Base-by-base conservation (phyloP, 2,888 invertebrate genomes). In the Caenorhabditis zanzibari region DNA sequence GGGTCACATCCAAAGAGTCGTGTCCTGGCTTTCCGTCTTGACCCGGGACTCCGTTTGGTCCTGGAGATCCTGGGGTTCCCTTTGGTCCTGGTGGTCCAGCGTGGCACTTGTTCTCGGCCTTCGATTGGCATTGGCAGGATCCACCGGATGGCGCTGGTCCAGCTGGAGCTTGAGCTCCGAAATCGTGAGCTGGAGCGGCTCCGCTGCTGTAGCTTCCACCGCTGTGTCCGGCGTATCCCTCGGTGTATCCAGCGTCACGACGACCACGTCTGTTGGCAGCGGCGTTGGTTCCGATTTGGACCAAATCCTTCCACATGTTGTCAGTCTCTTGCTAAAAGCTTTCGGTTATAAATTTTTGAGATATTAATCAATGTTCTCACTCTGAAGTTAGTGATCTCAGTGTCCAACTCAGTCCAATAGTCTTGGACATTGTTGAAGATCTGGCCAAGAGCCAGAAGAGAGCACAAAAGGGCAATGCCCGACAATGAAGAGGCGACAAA, bases 231-330 rank as follows among this genome's bases (percentile, higher is more conserved):
- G 75, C 66, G 38, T 68, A 74, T 28, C 74, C 72, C 63, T 84
- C 84, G 6, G 73, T 79, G 54, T 79, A 79, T 52, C 75, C 49
- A 58, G 87, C 84, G 19, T 86, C 72, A 64, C 87, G 76, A 44
- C 82, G 81, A 24, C 81, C 85, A 68, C 87, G 77, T 35, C 73
- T 56, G 22, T 69, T 49, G 7, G 74, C 63, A 0, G 69, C 49
- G 12, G 71, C 71, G 22, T 52, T 69, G 19, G 80, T 76, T 26
- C 87, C 85, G 52, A 85, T 85, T 5, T 71, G 66, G 59, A 91
- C 88, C 85, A 91, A 80, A 68, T 92, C 91, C 56, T 84, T 85
- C 91, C 91, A 92, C 81, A 91, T 85, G 73, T 88, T 87, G 49
- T 91, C 90, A 38, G 91, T 91, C 41, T 85, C 83, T 16, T 77